Conservation (phyloP, 2,797 vertebrate species). For the Acipenser transmontanus region DNA sequence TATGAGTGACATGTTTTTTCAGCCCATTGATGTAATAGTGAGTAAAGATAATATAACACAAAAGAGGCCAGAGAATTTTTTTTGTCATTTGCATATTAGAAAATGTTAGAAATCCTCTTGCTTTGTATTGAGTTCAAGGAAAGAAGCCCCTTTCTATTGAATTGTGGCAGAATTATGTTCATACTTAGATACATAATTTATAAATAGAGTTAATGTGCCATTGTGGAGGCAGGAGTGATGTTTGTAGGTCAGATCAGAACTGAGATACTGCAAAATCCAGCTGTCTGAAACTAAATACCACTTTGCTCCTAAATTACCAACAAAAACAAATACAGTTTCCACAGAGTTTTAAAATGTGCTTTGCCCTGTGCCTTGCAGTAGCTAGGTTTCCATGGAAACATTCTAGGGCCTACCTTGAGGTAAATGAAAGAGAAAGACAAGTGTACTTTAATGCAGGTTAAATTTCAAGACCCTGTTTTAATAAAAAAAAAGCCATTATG, state of each 20-base stretch:
- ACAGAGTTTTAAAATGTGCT: constrained; percentile 35
- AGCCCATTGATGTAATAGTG: neutral
- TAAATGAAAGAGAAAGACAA: constrained; percentile 34
- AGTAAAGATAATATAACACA: neutral
- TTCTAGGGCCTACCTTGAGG: constrained; percentile 31
- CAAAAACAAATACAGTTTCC: constrained; percentile 31
- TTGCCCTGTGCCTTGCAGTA: constrained; percentile 42
- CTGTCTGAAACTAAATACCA: constrained; percentile 1
- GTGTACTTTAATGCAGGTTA: constrained; percentile 9
- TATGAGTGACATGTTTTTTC: neutral
- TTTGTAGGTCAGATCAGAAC: neutral
- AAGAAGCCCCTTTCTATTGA: neutral
- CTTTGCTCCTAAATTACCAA: constrained; percentile 5
- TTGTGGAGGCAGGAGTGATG: neutral
- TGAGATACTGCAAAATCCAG: neutral
- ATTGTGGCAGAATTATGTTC: neutral
- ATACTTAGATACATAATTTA: neutral
- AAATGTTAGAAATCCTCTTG: neutral
- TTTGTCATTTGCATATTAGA: neutral
- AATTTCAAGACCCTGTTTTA: constrained; percentile 20
- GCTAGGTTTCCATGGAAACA: constrained; percentile 58
- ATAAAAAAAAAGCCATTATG: too few relatives aligned
- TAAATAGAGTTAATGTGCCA: neutral
- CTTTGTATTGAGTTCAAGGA: neutral
- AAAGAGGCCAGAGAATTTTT: neutral